A percentile compares a stretch with the other conserved stretches of the same genome.
These are phyloP conservation scores for Heliconius melpomene DNA, from an alignment of 1,140 invertebrate species.

Conservation along the genomic window DNA sequence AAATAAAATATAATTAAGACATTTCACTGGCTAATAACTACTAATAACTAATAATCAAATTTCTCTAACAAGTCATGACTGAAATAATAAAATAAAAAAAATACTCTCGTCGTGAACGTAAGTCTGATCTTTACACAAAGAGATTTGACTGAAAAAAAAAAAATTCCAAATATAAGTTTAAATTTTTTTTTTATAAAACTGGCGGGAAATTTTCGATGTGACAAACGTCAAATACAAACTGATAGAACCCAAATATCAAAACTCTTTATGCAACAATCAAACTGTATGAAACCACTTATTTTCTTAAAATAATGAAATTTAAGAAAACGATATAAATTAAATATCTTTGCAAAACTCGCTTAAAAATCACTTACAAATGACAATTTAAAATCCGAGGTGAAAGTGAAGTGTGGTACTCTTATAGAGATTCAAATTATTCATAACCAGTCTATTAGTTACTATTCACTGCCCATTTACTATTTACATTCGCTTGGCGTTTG, in stretches of 20 bases:
- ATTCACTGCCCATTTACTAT: constrained; percentile 61
- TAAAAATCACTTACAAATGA: neutral
- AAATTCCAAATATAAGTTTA: neutral
- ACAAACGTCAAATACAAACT: neutral
- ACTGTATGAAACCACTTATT: neutral
- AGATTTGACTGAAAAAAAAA: neutral
- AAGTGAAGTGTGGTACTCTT: constrained; percentile 52
- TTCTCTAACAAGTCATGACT: constrained; percentile 16
- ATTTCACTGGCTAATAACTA: neutral
- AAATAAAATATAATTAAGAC: neutral
- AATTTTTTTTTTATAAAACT: neutral
- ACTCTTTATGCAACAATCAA: neutral
- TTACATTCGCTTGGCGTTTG: constrained; percentile 67
- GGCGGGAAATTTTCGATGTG: neutral
- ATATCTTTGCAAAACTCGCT: neutral
- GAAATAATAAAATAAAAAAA: neutral
- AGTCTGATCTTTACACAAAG: neutral
- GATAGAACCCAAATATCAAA: neutral
- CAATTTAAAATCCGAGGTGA: constrained; percentile 5
- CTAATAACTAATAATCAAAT: constrained; percentile 18
- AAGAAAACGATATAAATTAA: neutral
- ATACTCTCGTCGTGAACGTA: neutral
- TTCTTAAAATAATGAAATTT: neutral
- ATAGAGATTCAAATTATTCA: constrained; percentile 70
- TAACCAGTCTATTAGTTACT: constrained; percentile 72